A percentile compares a stretch with the other conserved stretches of the same genome.
phyloP scores from a whole-genome alignment of 2,797 vertebrate genomes.

The Peromyscus nudipes region DNA sequence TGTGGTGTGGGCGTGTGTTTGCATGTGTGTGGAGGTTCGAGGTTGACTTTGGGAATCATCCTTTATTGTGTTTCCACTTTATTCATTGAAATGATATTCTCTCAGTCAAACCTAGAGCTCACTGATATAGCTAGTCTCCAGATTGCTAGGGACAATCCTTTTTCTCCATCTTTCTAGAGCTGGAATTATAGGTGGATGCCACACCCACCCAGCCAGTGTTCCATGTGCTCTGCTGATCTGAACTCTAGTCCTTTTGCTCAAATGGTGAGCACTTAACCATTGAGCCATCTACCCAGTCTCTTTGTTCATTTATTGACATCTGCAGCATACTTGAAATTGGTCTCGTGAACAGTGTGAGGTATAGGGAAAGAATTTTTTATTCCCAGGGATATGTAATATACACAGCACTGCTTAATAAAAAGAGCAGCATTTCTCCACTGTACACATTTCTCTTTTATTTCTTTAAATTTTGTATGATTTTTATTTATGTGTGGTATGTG shows the following conservation, averaged over 20 bases:
- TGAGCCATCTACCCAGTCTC: no score
- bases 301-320: conserved; percentile 40
- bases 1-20: background rate
- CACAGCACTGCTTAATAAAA: background rate
- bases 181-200: background rate
- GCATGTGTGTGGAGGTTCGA: background rate
- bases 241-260: background rate
- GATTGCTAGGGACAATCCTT: no score
- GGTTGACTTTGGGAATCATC: background rate
- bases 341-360: conserved; percentile 43
- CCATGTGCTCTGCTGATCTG: background rate
- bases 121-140: background rate
- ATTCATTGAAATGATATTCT: background rate
- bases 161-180: background rate
- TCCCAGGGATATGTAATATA: conserved; percentile 8
- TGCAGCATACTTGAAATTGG: conserved; percentile 16
- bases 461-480: background rate
- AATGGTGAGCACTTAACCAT: background rate
- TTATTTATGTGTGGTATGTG: background rate
- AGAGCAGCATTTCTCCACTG: background rate
- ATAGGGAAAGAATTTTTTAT: conserved; percentile 39
- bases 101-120: background rate
- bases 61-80: background rate
- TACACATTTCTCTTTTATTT: background rate
- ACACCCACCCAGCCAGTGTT: background rate